A percentile compares a stretch with the other conserved stretches of the same genome.
Conservation (phyloP, 2,888 invertebrate genomes). For the Dorcus parallelipipedus region DNA sequence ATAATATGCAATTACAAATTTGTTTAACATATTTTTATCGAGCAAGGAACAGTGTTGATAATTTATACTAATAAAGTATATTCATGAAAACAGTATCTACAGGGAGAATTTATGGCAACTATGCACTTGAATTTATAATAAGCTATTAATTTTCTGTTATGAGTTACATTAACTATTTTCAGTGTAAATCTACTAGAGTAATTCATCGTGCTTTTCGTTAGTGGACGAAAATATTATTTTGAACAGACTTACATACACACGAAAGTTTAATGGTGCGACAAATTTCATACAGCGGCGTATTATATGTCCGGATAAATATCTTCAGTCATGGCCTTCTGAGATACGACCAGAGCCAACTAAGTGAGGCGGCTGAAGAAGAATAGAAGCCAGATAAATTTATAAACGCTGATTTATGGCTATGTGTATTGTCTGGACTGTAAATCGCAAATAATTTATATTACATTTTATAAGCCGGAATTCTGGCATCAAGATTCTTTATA, state of each 20-base stretch:
- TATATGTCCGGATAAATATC: constrained; percentile 48
- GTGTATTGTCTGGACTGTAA: constrained; percentile 45
- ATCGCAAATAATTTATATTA: constrained; percentile 43
- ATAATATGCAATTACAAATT: too few relatives aligned
- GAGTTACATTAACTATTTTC: too few relatives aligned
- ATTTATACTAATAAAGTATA: too few relatives aligned
- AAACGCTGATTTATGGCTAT: constrained; percentile 44
- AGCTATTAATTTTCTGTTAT: too few relatives aligned
- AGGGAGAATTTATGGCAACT: too few relatives aligned
- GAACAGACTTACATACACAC: constrained; percentile 31
- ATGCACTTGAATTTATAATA: too few relatives aligned
- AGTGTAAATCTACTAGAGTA: too few relatives aligned
- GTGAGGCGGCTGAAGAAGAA: constrained; percentile 48
- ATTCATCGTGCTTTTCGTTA: too few relatives aligned
- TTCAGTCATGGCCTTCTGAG: constrained; percentile 41
- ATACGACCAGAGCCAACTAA: constrained; percentile 45
- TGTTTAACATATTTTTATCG: too few relatives aligned
- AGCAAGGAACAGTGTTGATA: too few relatives aligned
- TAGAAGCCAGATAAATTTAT: constrained; percentile 48
- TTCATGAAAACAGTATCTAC: too few relatives aligned
- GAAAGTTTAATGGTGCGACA: constrained; percentile 49
- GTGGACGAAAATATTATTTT: background rate
- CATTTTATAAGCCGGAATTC: constrained; percentile 9
- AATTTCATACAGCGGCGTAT: constrained; percentile 49
- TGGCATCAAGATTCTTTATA: constrained; percentile 9